These are phyloP conservation scores for Omphaloscelis lunosa DNA, from an alignment of 2,888 invertebrate species.

Conservation along the genomic window DNA sequence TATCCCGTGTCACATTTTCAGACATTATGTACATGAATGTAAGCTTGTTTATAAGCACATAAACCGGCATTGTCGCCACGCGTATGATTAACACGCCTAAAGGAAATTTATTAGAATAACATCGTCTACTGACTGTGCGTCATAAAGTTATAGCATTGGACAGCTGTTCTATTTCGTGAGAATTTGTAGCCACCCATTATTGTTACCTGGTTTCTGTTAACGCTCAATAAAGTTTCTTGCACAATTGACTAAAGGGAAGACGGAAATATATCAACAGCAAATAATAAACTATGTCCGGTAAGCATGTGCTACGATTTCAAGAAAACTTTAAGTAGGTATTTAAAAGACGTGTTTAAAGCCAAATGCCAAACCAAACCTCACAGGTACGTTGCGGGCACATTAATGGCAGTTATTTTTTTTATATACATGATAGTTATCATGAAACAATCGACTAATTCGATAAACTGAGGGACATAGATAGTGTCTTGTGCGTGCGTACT, in stretches of 20 bases:
- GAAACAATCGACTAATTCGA: constrained; percentile 54
- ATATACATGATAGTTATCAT: constrained; percentile 27
- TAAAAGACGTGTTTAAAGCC: constrained; percentile 18
- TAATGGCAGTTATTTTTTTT: constrained; percentile 35
- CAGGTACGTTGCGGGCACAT: constrained; percentile 1
- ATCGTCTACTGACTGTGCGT: neutral
- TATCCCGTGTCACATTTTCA: constrained; percentile 3
- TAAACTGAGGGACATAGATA: constrained; percentile 46
- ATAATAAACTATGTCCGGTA: neutral
- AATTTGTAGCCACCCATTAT: neutral
- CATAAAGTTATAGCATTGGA: neutral
- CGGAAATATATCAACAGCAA: neutral
- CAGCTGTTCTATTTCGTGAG: neutral
- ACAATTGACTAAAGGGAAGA: neutral
- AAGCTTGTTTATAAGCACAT: neutral
- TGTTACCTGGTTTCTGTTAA: neutral
- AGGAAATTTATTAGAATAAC: neutral
- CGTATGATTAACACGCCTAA: neutral
- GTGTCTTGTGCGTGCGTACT: constrained; percentile 26
- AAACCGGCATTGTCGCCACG: neutral
- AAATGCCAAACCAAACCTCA: constrained; percentile 15
- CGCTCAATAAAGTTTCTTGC: neutral
- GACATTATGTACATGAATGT: neutral
- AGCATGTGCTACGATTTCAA: neutral
- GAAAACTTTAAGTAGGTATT: neutral